Evolutionary conservation across 2,888 invertebrate species (phyloP).

Genomic region (Heterodera filipjevi): DNA sequence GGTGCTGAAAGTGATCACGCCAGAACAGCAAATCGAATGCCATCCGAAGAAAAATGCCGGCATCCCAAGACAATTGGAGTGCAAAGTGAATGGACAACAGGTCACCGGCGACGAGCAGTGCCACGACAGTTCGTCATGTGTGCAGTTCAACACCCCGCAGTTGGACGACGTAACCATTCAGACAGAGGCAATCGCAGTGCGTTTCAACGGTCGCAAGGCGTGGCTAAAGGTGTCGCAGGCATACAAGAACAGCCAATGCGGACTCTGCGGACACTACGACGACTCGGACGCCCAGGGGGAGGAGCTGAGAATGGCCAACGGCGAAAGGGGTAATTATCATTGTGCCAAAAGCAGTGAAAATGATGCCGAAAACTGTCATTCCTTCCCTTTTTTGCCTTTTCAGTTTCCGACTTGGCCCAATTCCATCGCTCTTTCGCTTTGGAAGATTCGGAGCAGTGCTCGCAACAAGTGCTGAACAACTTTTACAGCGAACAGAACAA

Average conservation of each 20-base stretch:
- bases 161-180: conserved; percentile 21
- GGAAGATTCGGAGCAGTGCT: conserved; percentile 26
- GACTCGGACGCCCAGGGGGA: conserved; percentile 45
- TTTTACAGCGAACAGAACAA: conserved; percentile 17
- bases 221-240: conserved; percentile 20
- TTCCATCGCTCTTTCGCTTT: conserved; percentile 58
- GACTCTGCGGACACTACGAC: conserved; percentile 63
- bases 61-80: conserved; percentile 15
- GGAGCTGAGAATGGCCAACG: conserved; percentile 53
- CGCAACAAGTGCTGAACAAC: conserved; percentile 35
- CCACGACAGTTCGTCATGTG: conserved; percentile 10
- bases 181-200: conserved; percentile 7
- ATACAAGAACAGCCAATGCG: conserved; percentile 56
- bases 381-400: not conserved
- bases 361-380: not conserved
- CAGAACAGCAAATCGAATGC: conserved; percentile 29
- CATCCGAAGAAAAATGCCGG: conserved; percentile 3
- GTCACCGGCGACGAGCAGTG: conserved; percentile 26
- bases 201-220: conserved; percentile 24
- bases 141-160: conserved; percentile 22
- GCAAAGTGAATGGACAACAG: conserved; percentile 30
- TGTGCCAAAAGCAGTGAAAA: too few relatives aligned
- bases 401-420: conserved; percentile 48
- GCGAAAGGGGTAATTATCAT: conserved; percentile 27
- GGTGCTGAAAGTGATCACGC: conserved; percentile 32